These are phyloP conservation scores for Listrodromus nycthemerus DNA, from an alignment of 2,888 invertebrate species.

Conservation along the genomic window DNA sequence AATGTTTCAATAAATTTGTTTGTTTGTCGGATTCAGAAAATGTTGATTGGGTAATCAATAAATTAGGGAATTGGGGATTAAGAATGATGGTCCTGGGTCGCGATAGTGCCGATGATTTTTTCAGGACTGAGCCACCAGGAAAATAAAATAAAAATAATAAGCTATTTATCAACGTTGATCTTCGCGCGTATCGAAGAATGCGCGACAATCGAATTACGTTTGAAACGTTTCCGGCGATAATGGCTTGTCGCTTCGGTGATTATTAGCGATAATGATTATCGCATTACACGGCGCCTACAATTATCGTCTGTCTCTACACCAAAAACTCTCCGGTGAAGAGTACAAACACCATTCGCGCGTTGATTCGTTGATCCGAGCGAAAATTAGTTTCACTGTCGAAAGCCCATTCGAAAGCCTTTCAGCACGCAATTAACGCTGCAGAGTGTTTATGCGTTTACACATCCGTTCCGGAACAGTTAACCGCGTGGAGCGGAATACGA, in stretches of 20 bases:
- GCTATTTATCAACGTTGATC: not conserved
- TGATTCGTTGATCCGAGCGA: conserved; percentile 19
- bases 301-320: not conserved
- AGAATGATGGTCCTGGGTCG: not conserved
- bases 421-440: conserved; percentile 2
- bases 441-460: not conserved
- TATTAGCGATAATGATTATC: too few relatives aligned
- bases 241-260: not conserved
- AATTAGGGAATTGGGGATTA: not conserved
- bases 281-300: not conserved
- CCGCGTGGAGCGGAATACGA: not conserved
- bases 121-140: not conserved
- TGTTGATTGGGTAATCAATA: not conserved
- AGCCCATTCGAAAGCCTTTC: conserved; percentile 34
- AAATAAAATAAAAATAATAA: not conserved
- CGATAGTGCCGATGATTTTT: not conserved
- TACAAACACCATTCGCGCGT: conserved; percentile 13
- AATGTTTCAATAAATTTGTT: not conserved
- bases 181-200: not conserved
- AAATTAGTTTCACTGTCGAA: not conserved
- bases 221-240: conserved; percentile 10
- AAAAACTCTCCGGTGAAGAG: conserved; percentile 2
- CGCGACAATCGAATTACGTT: conserved; percentile 2
- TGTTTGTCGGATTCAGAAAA: not conserved
- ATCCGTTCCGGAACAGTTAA: not conserved